A percentile compares a stretch with the other conserved stretches of the same genome.
Evolutionary conservation across 1,140 invertebrate species (phyloP).

Genomic region (Drosophila biarmipes): DNA sequence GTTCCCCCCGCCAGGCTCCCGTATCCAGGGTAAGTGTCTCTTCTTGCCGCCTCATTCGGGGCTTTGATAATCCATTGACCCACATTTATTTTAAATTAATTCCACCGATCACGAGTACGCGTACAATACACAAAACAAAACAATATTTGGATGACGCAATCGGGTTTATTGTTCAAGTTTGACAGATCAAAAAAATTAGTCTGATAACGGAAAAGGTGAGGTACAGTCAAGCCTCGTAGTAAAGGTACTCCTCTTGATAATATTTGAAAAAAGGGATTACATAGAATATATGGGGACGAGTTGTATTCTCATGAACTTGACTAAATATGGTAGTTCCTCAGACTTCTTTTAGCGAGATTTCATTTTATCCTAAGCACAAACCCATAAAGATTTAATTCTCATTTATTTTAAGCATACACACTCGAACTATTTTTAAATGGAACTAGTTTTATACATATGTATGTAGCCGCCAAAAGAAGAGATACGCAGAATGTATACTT

Average conservation of each 20-base stretch:
- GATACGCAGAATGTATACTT: background rate
- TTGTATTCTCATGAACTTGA: too few species aligned
- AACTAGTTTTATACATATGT: background rate
- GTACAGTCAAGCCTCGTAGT: background rate
- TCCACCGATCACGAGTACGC: slow-evolving; percentile 21
- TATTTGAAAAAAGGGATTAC: too few species aligned
- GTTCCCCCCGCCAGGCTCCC: background rate
- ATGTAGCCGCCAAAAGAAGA: too few species aligned
- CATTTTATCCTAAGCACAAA: background rate
- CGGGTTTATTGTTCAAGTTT: slow-evolving; percentile 23
- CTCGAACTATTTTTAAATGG: background rate
- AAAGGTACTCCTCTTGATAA: too few species aligned
- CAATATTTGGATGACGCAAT: slow-evolving; percentile 49
- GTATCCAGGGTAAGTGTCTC: background rate
- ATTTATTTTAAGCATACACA: background rate
- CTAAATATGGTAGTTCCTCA: background rate
- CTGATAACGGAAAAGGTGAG: slow-evolving; percentile 24
- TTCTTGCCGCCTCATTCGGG: slow-evolving; percentile 8
- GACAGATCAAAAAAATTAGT: slow-evolving; percentile 14
- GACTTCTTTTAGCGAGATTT: background rate
- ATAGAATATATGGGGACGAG: too few species aligned
- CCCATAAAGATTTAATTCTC: background rate
- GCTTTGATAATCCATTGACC: slow-evolving; percentile 55
- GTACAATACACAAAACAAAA: slow-evolving; percentile 15
- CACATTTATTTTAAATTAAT: slow-evolving; percentile 40